These are phyloP conservation scores for Plotosus lineatus DNA, from an alignment of 2,113 vertebrate genomes.

Conservation along the genomic window DNA sequence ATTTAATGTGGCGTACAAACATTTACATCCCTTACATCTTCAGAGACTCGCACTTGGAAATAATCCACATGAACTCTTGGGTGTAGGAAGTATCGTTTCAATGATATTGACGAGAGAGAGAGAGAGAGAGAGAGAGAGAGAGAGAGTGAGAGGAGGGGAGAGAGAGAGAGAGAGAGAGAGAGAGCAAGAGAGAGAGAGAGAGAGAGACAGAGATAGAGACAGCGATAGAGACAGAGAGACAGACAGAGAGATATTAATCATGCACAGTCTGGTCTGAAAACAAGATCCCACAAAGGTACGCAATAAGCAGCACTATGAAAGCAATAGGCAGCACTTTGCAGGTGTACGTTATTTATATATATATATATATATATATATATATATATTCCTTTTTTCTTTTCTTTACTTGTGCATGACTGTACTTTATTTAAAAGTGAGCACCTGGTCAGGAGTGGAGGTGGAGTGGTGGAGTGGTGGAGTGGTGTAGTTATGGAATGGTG, in stretches of 20 bases:
- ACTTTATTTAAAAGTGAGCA: neutral
- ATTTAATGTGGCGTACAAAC: neutral
- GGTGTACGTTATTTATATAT: neutral
- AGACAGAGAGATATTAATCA: too few relatives aligned
- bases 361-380: neutral
- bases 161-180: too few relatives aligned
- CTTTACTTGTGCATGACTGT: neutral
- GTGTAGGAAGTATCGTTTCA: neutral
- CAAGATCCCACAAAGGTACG: neutral
- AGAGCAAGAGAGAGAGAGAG: too few relatives aligned
- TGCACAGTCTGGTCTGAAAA: neutral
- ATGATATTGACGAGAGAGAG: neutral
- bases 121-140: too few relatives aligned
- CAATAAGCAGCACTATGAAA: neutral
- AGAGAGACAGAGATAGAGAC: too few relatives aligned
- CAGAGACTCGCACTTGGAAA: neutral
- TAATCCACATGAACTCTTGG: neutral
- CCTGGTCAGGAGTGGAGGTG: neutral
- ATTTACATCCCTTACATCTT: neutral
- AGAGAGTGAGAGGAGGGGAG: neutral
- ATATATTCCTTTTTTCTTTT: neutral
- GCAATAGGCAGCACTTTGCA: slow-evolving; percentile 2
- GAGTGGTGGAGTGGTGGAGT: neutral
- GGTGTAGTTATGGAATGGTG: neutral
- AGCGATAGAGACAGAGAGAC: too few relatives aligned